Conservation (phyloP, 1,140 invertebrate genomes). For the Portunus trituberculatus region DNA sequence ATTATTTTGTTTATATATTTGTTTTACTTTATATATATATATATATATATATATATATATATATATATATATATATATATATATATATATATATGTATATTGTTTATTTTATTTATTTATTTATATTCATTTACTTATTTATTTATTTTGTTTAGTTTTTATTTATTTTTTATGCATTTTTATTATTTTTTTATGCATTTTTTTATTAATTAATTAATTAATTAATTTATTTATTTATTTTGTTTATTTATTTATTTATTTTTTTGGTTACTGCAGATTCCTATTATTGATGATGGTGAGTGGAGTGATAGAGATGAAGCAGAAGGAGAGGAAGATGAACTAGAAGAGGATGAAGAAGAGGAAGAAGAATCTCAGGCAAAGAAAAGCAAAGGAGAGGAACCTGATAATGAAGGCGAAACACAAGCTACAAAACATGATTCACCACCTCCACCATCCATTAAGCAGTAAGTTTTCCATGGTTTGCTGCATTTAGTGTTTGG, state of each 20-base stretch:
- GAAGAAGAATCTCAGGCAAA: slow-evolving; percentile 69
- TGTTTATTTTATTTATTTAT: no score
- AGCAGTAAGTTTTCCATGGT: slow-evolving; percentile 67
- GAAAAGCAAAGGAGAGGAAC: slow-evolving; percentile 67
- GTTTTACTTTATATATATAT: not conserved
- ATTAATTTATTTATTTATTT: not conserved
- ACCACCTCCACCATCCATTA: slow-evolving; percentile 60
- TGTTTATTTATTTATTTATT: not conserved
- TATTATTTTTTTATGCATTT: not conserved
- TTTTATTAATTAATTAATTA: not conserved
- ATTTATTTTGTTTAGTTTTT: not conserved
- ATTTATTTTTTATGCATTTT: not conserved
- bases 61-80: slow-evolving; percentile 36
- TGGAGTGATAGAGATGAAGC: slow-evolving; percentile 77
- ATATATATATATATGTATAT: no score
- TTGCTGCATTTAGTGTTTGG: not conserved
- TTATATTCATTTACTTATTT: not conserved
- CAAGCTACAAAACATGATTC: slow-evolving; percentile 29
- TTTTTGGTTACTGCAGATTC: slow-evolving; percentile 69
- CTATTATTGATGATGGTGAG: slow-evolving; percentile 76
- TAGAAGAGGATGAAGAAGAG: slow-evolving; percentile 72
- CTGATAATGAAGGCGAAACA: slow-evolving; percentile 26
- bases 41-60: not conserved
- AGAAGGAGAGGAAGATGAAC: slow-evolving; percentile 77
- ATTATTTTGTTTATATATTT: not conserved